phyloP scores from a whole-genome alignment of 2,797 vertebrate species.

The Sebastes dallii region DNA sequence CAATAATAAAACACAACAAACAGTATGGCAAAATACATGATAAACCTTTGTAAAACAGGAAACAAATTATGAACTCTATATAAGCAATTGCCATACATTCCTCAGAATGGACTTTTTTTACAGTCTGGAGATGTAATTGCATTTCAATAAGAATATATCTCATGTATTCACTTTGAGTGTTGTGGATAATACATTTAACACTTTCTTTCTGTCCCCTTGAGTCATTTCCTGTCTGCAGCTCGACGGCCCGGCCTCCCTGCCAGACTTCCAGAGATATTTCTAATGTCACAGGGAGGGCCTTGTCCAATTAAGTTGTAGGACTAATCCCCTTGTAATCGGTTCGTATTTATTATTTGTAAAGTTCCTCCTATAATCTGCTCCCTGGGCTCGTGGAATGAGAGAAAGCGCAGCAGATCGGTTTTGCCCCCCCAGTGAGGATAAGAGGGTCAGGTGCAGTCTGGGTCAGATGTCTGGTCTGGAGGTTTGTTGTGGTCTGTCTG shows the following conservation, averaged over 20 bases:
- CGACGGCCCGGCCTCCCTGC: background rate
- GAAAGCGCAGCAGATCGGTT: conserved; percentile 17
- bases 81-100: background rate
- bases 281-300: conserved; percentile 14
- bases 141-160: background rate
- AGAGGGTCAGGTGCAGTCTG: conserved; percentile 56
- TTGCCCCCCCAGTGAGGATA: conserved; percentile 32
- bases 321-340: conserved; percentile 73
- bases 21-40: background rate
- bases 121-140: background rate
- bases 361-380: conserved; percentile 62
- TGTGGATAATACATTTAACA: conserved; percentile 2
- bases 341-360: conserved; percentile 63
- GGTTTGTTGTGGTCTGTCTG: conserved; percentile 15
- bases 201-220: conserved; percentile 2
- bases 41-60: background rate
- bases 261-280: conserved; percentile 27
- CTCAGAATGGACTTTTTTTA: background rate
- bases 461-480: conserved; percentile 46
- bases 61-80: background rate
- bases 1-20: background rate
- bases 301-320: conserved; percentile 51
- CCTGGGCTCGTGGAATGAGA: conserved; percentile 27
- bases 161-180: background rate
- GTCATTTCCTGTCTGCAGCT: conserved; percentile 27